A percentile compares a stretch with the other conserved stretches of the same genome.
phyloP scores from a whole-genome alignment of 2,888 invertebrate genomes.

The Dryococelus australis region DNA sequence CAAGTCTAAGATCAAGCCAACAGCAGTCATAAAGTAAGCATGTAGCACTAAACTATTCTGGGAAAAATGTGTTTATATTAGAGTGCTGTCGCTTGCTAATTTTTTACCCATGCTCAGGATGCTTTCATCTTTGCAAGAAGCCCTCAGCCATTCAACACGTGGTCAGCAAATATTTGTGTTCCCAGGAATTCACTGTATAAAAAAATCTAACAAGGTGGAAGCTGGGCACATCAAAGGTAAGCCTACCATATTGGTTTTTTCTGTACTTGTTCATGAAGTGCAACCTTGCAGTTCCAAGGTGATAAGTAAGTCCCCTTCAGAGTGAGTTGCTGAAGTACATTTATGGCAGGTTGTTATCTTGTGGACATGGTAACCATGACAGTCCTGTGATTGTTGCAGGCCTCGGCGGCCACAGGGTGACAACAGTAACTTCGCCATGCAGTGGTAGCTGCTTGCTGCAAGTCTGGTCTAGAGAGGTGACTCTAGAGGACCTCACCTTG shows the following conservation, averaged over 20 bases:
- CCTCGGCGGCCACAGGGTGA: background rate
- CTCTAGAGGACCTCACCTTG: slow-evolving; percentile 16
- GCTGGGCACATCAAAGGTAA: background rate
- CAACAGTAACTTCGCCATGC: background rate
- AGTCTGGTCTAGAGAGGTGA: background rate
- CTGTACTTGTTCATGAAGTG: too few relatives aligned
- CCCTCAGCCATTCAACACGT: background rate
- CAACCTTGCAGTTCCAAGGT: too few relatives aligned
- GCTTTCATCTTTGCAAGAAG: background rate
- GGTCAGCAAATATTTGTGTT: slow-evolving; percentile 1
- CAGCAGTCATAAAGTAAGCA: background rate
- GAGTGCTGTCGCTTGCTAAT: too few relatives aligned
- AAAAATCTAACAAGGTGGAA: background rate
- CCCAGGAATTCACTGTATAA: background rate
- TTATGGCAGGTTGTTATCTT: too few relatives aligned
- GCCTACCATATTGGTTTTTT: too few relatives aligned
- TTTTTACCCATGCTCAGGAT: background rate
- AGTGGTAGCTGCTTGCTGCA: background rate
- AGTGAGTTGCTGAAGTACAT: too few relatives aligned
- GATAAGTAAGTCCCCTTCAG: too few relatives aligned
- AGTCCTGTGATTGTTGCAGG: background rate
- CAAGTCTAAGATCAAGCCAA: background rate
- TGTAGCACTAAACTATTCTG: too few relatives aligned
- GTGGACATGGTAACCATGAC: too few relatives aligned
- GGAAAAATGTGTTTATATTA: too few relatives aligned